Percentiles rank a stretch among this genome's conserved stretches.
phyloP scores from a whole-genome alignment of 2,113 vertebrate species.

The human region GRCh38 chr3:45534501-45535000 shows the following conservation, averaged over 20 bases:
- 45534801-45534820: constrained; percentile 68
- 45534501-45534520: neutral
- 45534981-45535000: constrained; percentile 25
- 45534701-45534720: neutral
- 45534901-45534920: constrained; percentile 64
- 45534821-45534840: constrained; percentile 73
- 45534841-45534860: constrained; percentile 86
- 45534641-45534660: neutral
- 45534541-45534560: neutral
- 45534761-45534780: neutral
- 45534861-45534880: constrained; percentile 87
- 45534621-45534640: neutral
- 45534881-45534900: constrained; percentile 76
- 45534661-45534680: neutral
- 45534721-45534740: neutral
- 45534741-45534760: neutral
- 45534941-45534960: constrained; percentile 47
- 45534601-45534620: neutral
- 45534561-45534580: neutral
- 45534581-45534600: neutral
- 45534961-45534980: constrained; percentile 47
- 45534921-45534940: constrained; percentile 66
- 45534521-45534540: neutral
- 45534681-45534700: neutral
- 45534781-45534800: neutral